Percentiles rank a stretch among this genome's conserved stretches.
phyloP scores from a whole-genome alignment of 2,888 invertebrate genomes.

The Acronicta aceris region DNA sequence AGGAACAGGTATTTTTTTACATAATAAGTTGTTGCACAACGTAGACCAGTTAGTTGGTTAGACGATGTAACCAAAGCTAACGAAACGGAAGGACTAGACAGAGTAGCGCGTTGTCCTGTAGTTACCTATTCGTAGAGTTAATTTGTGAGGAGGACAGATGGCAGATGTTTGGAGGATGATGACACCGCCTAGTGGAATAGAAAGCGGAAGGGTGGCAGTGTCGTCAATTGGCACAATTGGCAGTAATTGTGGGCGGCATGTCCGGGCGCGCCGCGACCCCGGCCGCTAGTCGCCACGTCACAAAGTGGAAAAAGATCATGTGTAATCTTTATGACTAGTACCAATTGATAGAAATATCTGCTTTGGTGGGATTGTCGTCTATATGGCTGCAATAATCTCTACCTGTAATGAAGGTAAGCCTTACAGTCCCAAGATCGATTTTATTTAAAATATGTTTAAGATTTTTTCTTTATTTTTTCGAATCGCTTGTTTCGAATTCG shows the following conservation, averaged over 20 bases:
- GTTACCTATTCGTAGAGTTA: slow-evolving; percentile 5
- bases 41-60: slow-evolving; percentile 35
- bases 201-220: slow-evolving; percentile 87
- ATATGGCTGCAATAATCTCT: too few species aligned
- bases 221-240: slow-evolving; percentile 88
- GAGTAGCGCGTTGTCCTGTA: slow-evolving; percentile 4
- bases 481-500: too few species aligned
- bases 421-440: too few species aligned
- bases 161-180: slow-evolving; percentile 77
- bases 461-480: too few species aligned
- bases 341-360: not conserved
- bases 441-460: too few species aligned
- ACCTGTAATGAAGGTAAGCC: too few species aligned
- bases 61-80: slow-evolving; percentile 34
- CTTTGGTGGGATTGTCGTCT: not conserved
- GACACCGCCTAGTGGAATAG: slow-evolving; percentile 68
- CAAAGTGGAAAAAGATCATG: slow-evolving; percentile 45
- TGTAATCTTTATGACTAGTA: slow-evolving; percentile 29
- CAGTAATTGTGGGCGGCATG: slow-evolving; percentile 88
- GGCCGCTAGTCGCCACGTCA: slow-evolving; percentile 52
- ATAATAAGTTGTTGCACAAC: slow-evolving; percentile 50
- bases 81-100: slow-evolving; percentile 33
- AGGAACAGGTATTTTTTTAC: slow-evolving; percentile 52
- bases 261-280: slow-evolving; percentile 79
- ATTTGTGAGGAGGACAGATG: slow-evolving; percentile 56